Evolutionary conservation across 2,113 vertebrate species (phyloP), one percentile per base, ranked within the genome.

Genomic region (Hydropotes inermis): DNA sequence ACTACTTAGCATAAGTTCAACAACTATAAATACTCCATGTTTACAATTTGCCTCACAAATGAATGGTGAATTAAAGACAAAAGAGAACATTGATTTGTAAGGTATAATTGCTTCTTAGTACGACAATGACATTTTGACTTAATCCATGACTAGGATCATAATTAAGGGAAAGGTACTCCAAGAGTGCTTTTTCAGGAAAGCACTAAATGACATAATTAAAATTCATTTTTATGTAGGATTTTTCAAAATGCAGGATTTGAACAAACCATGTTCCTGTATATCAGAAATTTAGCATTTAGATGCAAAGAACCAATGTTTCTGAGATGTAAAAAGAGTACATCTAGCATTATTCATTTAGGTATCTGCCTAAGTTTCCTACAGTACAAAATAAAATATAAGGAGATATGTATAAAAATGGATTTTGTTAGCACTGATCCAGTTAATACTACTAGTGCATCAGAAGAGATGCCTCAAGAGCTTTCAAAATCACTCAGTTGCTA

Each of bases 21-120:
- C 81, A 70, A 86, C 87, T 50, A 70, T 2, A 91, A 87, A 87
- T 50, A 50, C 19, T 90, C 25, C 74, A 19, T n/a, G 8, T 52
- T 97, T 43, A 91, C 5, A 85, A 47, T 79, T 64, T 50, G 16
- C 43, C 94, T 45, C 84, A 91, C 8, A 94, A 97, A 93, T 28
- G 81, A 94, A 60, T 67, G 21, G 92, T 88, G 81, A 94, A n/a
- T 81, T 54, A 89, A 86, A 94, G 47, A 84, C 39, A 97, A 95
- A 87, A 78, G 5, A 58, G 55, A 95, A 23, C 33, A 6, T 2
- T 90, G 50, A 91, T 52, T 64, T 96, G 14, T 12, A 61, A 55
- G 0, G 84, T 6, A 36, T 45, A 97, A 92, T 61, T 83, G 14
- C 3, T 94, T 88, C 7, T 45, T 45, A n/a, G 90, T 88, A 60